phyloP scores from a whole-genome alignment of 2,888 invertebrate species.

The Cosmorhoe ocellata region DNA sequence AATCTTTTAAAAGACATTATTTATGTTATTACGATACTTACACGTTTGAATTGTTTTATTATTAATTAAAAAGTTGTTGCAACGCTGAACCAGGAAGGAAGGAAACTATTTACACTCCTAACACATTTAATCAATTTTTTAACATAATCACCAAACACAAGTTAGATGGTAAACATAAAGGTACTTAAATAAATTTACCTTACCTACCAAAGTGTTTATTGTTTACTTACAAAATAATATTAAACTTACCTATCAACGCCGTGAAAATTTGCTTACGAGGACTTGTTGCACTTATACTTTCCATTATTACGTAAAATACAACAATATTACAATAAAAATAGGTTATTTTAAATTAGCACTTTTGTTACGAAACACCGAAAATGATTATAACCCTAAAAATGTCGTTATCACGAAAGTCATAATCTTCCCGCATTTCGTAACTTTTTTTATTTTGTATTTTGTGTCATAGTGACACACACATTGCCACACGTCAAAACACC shows the following conservation, averaged over 20 bases:
- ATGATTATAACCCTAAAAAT: not conserved
- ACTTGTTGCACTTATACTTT: slow-evolving; percentile 44
- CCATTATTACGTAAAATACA: slow-evolving; percentile 39
- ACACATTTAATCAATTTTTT: no score
- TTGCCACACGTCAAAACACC: slow-evolving; percentile 13
- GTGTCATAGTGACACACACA: not conserved
- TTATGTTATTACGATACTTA: no score
- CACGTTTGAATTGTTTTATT: no score
- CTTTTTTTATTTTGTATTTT: not conserved
- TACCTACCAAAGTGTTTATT: no score
- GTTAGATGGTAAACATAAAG: no score
- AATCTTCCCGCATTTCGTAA: slow-evolving; percentile 1
- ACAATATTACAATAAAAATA: slow-evolving; percentile 27
- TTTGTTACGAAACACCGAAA: not conserved
- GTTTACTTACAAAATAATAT: no score
- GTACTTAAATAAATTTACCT: no score
- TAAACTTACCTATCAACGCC: slow-evolving; percentile 58
- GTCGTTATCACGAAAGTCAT: not conserved
- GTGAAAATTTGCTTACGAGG: slow-evolving; percentile 57
- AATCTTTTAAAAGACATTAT: no score
- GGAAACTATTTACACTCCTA: no score
- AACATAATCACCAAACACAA: no score
- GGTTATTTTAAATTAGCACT: slow-evolving; percentile 27
- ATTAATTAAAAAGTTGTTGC: no score
- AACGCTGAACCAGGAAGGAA: no score